Evolutionary conservation across 2,888 invertebrate species (phyloP).

Genomic region (Myopa tessellatipennis): DNA sequence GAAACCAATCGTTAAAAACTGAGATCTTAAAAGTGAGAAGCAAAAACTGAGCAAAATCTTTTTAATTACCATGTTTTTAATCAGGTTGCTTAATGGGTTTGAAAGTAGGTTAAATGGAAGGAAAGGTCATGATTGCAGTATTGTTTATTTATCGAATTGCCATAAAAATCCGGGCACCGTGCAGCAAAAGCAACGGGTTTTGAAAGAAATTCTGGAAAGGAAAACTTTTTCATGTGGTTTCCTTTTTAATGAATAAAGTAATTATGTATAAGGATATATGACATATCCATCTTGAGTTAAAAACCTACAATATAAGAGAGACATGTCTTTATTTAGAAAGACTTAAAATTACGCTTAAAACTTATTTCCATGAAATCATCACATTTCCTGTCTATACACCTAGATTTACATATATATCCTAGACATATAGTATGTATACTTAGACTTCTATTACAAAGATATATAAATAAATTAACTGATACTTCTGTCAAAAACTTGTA

Average conservation of each 20-base stretch:
- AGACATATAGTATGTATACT: background rate
- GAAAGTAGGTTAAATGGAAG: background rate
- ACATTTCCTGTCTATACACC: slow-evolving; percentile 12
- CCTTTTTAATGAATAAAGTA: background rate
- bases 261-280: background rate
- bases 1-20: background rate
- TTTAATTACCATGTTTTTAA: slow-evolving; percentile 4
- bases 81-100: background rate
- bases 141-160: background rate
- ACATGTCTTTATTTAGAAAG: background rate
- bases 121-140: background rate
- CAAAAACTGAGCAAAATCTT: background rate
- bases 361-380: slow-evolving; percentile 19
- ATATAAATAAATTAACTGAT: slow-evolving; percentile 15
- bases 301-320: background rate
- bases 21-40: background rate
- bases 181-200: no score
- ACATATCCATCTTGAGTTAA: background rate
- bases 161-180: no score
- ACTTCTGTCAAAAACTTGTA: no score
- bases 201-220: no score
- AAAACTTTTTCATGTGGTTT: no score
- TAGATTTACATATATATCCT: no score
- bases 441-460: background rate
- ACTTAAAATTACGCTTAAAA: slow-evolving; percentile 17